Conservation (phyloP, 2,113 vertebrate genomes). For the Bettongia penicillata region DNA sequence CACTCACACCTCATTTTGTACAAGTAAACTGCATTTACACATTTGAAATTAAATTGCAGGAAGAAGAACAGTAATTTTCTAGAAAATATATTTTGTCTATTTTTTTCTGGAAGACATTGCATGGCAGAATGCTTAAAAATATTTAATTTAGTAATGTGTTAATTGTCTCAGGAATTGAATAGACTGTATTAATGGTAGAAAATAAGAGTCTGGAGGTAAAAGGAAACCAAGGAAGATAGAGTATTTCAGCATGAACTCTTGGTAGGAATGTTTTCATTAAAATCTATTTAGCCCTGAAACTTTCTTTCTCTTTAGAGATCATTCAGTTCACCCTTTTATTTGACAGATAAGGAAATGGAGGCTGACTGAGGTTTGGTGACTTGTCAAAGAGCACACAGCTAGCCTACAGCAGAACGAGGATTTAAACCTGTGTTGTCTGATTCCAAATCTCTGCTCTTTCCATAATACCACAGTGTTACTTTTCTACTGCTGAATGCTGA, state of each 20-base stretch:
- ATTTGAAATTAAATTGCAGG: neutral
- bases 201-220: neutral
- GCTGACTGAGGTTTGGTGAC: neutral
- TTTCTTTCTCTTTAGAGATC: neutral
- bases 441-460: neutral
- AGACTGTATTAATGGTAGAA: neutral
- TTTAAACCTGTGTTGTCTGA: neutral
- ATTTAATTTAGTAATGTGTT: neutral
- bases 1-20: neutral
- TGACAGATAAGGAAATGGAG: neutral
- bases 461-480: neutral
- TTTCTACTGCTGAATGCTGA: neutral
- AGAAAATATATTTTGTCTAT: neutral
- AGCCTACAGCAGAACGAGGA: neutral
- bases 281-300: neutral
- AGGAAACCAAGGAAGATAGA: neutral
- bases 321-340: neutral
- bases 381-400: neutral
- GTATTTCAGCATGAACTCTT: neutral
- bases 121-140: neutral
- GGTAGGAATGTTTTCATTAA: neutral
- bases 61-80: constrained; percentile 31
- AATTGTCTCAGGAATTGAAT: neutral
- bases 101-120: neutral
- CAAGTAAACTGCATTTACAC: neutral